Conservation (phyloP, 2,888 invertebrate genomes). For the Melangyna quadrimaculata region DNA sequence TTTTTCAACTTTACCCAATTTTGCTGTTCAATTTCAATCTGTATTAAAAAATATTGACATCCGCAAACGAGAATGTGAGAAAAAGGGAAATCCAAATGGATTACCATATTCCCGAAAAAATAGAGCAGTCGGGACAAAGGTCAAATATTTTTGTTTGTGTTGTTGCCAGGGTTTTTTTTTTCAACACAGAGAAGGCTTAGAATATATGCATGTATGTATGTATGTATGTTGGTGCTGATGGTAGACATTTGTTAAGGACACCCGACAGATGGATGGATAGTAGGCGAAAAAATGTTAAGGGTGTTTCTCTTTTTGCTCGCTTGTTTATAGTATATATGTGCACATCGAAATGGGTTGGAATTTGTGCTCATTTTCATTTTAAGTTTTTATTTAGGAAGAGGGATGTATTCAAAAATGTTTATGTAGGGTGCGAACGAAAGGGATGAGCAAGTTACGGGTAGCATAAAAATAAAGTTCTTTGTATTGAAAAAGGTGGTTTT, state of each 20-base stretch:
- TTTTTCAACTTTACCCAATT: slow-evolving; percentile 55
- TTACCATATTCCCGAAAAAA: slow-evolving; percentile 55
- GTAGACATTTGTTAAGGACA: slow-evolving; percentile 48
- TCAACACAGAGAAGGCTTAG: neutral
- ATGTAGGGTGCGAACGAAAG: slow-evolving; percentile 22
- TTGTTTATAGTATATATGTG: slow-evolving; percentile 31
- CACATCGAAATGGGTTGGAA: slow-evolving; percentile 50
- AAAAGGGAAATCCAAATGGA: slow-evolving; percentile 52
- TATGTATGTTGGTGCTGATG: slow-evolving; percentile 6
- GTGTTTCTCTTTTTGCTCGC: slow-evolving; percentile 28
- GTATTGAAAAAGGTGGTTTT: slow-evolving; percentile 46
- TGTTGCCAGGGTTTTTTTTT: slow-evolving; percentile 7
- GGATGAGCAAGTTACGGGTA: slow-evolving; percentile 32
- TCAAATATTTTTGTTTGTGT: slow-evolving; percentile 43
- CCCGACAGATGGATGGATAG: slow-evolving; percentile 50
- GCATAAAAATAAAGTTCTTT: slow-evolving; percentile 55
- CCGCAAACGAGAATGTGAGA: slow-evolving; percentile 34
- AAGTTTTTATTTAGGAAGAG: slow-evolving; percentile 38
- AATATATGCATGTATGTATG: neutral
- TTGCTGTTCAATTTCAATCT: slow-evolving; percentile 57
- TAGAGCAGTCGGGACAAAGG: slow-evolving; percentile 58
- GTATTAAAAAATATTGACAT: slow-evolving; percentile 67
- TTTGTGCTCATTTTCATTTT: slow-evolving; percentile 56
- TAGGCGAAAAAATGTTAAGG: slow-evolving; percentile 28
- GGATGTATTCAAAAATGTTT: slow-evolving; percentile 57